Evolutionary conservation across 2,797 vertebrate genomes (phyloP).

Genomic region (Liasis olivaceus): DNA sequence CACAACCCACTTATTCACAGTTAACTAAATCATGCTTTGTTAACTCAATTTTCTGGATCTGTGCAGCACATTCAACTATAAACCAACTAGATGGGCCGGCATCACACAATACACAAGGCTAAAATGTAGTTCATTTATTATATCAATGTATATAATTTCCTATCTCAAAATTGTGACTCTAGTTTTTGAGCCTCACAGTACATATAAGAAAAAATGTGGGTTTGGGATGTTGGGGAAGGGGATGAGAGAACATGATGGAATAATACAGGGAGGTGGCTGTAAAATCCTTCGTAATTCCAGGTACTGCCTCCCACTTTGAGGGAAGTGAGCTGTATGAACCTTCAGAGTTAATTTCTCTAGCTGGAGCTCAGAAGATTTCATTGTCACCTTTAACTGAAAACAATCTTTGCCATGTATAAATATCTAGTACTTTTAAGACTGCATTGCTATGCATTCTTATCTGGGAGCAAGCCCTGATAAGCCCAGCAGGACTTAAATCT

Average conservation of each 20-base stretch:
- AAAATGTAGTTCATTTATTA: background rate
- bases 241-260: no score
- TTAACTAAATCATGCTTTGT: background rate
- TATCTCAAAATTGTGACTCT: background rate
- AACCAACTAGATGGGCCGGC: background rate
- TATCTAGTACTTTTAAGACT: background rate
- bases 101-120: background rate
- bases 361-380: background rate
- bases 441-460: background rate
- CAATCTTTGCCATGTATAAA: background rate
- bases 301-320: background rate
- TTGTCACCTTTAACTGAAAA: background rate
- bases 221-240: background rate
- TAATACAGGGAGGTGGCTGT: background rate
- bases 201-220: background rate
- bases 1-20: background rate
- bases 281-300: background rate
- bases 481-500: background rate
- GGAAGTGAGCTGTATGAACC: background rate
- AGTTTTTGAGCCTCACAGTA: background rate
- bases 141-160: background rate
- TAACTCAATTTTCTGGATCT: background rate
- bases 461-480: background rate
- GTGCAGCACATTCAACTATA: background rate
- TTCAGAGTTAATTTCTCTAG: background rate